Evolutionary conservation across 1,140 invertebrate genomes (phyloP), one percentile per base, ranked within the genome.

Genomic region (Trichogramma pretiosum): DNA sequence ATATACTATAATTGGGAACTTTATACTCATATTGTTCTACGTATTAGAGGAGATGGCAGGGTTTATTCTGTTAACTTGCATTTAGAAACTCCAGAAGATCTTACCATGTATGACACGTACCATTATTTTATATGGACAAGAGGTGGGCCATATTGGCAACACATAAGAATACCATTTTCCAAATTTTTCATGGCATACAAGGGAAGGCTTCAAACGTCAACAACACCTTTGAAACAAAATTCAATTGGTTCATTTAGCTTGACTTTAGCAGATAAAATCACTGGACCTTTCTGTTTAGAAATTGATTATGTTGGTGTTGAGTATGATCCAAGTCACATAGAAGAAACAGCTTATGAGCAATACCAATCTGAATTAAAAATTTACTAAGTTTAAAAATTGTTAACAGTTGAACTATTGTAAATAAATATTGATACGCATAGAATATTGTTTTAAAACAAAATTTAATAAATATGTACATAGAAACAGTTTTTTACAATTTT

Each of bases 71-170:
- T 97, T 16, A 89, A 88, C 67, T 66, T 98, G 38, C 71, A 76
- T 30, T 77, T 75, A 1, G 74, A 78, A 52, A 82, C 82, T 11
- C 77, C 78, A 42, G 86, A 77, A 59, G 91, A 96, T 65, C 63
- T 93, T 9, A 73, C 74, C 11, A 93, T 85, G 84, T 83, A 90
- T 64, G 88, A 96, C 70, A 74, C 85, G 14, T 92, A 84, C 64
- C 75, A 81, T 56, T 96, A 84, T 71, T 74, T 83, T 0, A 61
- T 98, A 0, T 90, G 83, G 62, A 98, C 94, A 0, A 79, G 90
- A 70, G 94, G 94, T 35, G 94, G 94, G 0, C 94, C 94, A 8
- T 95, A 97, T 64, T 98, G 94, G 94, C 93, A 98, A 74, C 71
- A 82, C 47, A 78, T 83, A 1, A 88, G 87, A 84, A 90, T 98